phyloP scores from a whole-genome alignment of 1,140 invertebrate species.

The Phortica variegata region DNA sequence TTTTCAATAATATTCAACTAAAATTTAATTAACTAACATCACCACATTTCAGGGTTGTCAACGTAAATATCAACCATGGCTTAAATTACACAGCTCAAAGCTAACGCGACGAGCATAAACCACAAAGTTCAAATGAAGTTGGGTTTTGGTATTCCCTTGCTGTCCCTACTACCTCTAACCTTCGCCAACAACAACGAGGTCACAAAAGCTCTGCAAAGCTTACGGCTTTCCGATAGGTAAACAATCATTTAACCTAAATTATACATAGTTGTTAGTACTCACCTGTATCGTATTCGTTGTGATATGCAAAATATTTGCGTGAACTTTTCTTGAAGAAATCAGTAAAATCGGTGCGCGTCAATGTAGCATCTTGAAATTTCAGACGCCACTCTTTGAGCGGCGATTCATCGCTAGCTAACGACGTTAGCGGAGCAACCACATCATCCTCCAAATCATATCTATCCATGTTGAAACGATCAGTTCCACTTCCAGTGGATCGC shows the following conservation, averaged over 20 bases:
- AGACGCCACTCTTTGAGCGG: slow-evolving; percentile 53
- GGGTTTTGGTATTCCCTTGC: background rate
- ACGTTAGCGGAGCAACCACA: slow-evolving; percentile 36
- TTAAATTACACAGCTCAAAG: no score
- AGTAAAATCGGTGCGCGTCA: slow-evolving; percentile 36
- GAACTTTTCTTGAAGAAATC: slow-evolving; percentile 45
- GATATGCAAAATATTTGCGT: slow-evolving; percentile 45
- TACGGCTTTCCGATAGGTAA: background rate
- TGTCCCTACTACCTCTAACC: background rate
- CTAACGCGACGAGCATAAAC: no score
- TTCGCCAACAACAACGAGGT: background rate
- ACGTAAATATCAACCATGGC: no score
- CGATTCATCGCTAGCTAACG: slow-evolving; percentile 29
- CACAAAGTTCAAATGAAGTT: no score
- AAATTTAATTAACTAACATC: no score
- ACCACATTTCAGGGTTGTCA: no score
- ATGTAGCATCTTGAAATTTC: slow-evolving; percentile 38
- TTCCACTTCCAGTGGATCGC: no score
- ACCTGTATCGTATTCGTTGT: slow-evolving; percentile 39
- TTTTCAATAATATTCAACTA: no score
- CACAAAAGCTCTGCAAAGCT: background rate
- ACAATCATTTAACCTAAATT: background rate
- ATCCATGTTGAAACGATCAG: slow-evolving; percentile 39
- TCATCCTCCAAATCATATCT: slow-evolving; percentile 52
- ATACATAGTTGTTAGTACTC: slow-evolving; percentile 11